These are phyloP conservation scores for Turdus rufiventris DNA, from an alignment of 2,113 vertebrate species.

Conservation along the genomic window DNA sequence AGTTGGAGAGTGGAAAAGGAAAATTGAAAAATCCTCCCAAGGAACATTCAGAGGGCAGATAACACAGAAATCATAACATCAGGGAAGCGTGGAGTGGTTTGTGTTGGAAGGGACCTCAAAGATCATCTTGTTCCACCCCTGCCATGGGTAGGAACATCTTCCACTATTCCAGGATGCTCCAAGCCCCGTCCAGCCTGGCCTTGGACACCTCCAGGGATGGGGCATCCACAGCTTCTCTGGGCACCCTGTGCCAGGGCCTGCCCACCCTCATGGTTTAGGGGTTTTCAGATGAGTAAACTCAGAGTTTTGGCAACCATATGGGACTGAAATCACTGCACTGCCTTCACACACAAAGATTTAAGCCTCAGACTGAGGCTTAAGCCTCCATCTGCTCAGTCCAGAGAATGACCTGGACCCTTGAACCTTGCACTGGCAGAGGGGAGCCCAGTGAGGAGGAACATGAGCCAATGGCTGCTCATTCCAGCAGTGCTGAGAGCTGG, in stretches of 20 bases:
- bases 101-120: neutral
- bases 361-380: too few species aligned
- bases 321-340: neutral
- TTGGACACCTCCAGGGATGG: neutral
- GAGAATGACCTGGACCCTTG: neutral
- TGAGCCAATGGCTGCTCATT: neutral
- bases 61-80: neutral
- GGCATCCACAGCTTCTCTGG: neutral
- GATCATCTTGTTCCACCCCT: accelerated
- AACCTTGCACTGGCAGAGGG: neutral
- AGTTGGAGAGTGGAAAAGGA: neutral
- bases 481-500: neutral
- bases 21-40: neutral
- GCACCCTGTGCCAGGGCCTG: neutral
- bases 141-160: neutral
- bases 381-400: neutral
- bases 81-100: neutral
- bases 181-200: accelerated
- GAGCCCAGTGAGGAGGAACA: neutral
- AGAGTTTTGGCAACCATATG: neutral
- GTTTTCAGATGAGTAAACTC: neutral
- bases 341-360: neutral
- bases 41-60: neutral
- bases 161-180: neutral
- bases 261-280: neutral